Percentiles rank a stretch among this genome's conserved stretches.
phyloP scores from a whole-genome alignment of 2,113 vertebrate genomes.

The Artemisiospiza belli region DNA sequence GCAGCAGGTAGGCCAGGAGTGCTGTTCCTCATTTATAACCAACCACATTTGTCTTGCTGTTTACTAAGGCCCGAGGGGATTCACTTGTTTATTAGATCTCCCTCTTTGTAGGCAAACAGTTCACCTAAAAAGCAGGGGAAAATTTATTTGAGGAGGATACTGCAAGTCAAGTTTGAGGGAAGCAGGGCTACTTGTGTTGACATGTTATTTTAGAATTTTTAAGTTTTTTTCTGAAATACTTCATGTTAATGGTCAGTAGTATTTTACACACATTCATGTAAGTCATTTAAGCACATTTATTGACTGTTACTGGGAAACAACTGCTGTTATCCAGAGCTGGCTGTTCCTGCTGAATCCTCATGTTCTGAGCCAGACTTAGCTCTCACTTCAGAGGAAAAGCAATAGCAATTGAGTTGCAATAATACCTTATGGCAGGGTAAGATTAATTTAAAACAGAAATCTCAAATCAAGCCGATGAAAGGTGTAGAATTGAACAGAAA shows the following conservation, averaged over 20 bases:
- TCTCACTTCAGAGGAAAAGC: neutral
- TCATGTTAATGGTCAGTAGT: neutral
- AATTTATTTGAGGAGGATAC: neutral
- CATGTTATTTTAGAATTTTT: neutral
- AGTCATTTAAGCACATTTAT: neutral
- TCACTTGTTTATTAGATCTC: neutral
- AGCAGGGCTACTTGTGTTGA: neutral
- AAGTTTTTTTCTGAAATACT: accelerated
- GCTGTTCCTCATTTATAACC: neutral
- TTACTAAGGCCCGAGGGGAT: neutral
- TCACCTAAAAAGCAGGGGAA: neutral
- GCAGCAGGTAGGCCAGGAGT: neutral
- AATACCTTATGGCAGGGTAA: neutral
- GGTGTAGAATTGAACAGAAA: neutral
- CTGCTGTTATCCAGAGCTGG: neutral
- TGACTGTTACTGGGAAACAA: neutral
- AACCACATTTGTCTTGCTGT: neutral
- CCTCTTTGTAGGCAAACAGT: neutral
- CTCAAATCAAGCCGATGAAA: neutral
- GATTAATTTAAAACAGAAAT: neutral
- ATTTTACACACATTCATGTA: neutral
- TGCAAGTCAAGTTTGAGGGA: neutral
- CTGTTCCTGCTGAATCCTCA: neutral
- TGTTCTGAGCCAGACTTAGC: neutral
- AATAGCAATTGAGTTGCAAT: neutral